Evolutionary conservation across 2,113 vertebrate genomes (phyloP), one percentile per base, ranked within the genome.

Genomic region (Corythornis vintsioides): DNA sequence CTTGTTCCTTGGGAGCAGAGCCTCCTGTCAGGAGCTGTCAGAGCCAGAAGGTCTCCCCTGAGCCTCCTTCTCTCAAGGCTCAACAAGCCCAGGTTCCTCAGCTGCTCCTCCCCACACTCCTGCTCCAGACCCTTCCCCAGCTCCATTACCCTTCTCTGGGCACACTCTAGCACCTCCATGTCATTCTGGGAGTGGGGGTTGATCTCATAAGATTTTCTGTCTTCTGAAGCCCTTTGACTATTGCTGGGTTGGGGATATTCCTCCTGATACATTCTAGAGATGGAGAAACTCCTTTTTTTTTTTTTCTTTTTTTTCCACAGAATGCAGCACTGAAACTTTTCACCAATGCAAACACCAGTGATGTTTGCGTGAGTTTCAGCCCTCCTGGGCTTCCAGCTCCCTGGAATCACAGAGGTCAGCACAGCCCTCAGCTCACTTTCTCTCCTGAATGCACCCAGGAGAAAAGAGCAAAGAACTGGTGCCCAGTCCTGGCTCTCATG

Each of bases 301-400:
- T 47, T 66, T 60, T 40, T 31, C 33, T 33, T 33, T 33, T 33
- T 52, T 52, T 66, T 56, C 28, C 42, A 15, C 45, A 96, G 95
- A 3, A 2, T 0, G 67, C 83, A 69, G 76, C 59, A 10, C 59
- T 96, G 89, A 96, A 93, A n/a, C 86, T 96, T 72, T 90, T 94
- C 89, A 96, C 93, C 83, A 96, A 78, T 2, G 66, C 88, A 47
- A 45, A 47, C 55, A 90, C 7, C n/a, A 28, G 3, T 0, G 17
- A 42, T 2, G 19, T 3, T 4, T 96, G 95, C 48, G 4, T 11
- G 1, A 4, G 21, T 17, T 3, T 1, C 0, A 0, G 0, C 5
- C 0, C 1, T 0, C 0, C 3, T 6, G 7, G 1, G 7, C 0
- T 8, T 0, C 0, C 1, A 0, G 7, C 2, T 25, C 1, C 2